Evolutionary conservation across 2,113 vertebrate genomes (phyloP), one percentile per base, ranked within the genome.

Genomic region (Suricata suricatta): DNA sequence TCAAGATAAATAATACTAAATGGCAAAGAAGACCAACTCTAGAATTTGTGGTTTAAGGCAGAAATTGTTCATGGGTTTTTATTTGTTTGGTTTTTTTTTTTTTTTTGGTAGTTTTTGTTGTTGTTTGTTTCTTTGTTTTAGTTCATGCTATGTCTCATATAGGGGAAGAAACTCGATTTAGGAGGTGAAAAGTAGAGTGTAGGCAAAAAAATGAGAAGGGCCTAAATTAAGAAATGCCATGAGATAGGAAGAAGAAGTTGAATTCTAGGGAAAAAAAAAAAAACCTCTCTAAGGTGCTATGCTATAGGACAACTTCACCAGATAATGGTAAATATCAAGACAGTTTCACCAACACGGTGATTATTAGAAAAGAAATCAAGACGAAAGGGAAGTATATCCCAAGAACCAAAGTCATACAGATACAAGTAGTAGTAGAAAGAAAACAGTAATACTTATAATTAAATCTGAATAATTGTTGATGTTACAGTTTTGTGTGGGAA

Each of bases 271-370:
- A n/a, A n/a, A n/a, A 89, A 38, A 2, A 3, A 89, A 38, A 3
- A 3, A 2, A 0, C 10, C 7, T 17, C 41, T 1, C 9, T 21
- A 35, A 52, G n/a, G 25, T 44, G 1, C 23, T 3, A 8, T 17
- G 33, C 71, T 71, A 3, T 4, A 71, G 38, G 50, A 25, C 7
- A 0, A 3, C 16, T 69, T 69, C 47, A 33, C 7, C 3, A 41
- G 54, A 60, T 16, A 57, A 3, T n/a, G n/a, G 10, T 6, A 60
- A 72, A 54, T 38, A 29, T 11, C 25, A 33, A 41, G 11, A 3
- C 2, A 68, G 41, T 85, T 79, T 85, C 29, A 87, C 31, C 14
- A 72, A 41, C 21, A 80, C 5, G 3, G 38, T 38, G 7, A 54
- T 60, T 33, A 50, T 38, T 17, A n/a, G 9, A n/a, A 82, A 96